These are phyloP conservation scores for Eulemur mongoz DNA, from an alignment of 2,797 vertebrate genomes.

Conservation along the genomic window DNA sequence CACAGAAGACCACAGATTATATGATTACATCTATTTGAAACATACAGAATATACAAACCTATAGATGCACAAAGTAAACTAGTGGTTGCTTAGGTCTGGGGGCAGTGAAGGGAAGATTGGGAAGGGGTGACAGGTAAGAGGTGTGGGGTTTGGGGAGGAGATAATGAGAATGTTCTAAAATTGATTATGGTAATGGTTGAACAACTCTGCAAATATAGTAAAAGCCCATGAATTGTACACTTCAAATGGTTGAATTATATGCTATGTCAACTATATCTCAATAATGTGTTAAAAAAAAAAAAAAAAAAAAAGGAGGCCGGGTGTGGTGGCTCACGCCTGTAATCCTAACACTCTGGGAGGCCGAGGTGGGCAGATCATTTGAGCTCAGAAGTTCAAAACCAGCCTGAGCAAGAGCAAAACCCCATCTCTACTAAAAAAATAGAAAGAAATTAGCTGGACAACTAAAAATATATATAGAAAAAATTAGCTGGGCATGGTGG, in stretches of 20 bases:
- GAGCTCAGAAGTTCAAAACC: no score
- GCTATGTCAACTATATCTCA: background rate
- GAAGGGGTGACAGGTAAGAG: background rate
- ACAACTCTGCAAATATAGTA: background rate
- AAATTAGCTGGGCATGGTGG: no score
- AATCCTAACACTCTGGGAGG: no score
- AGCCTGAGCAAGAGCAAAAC: no score
- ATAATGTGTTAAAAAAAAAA: background rate
- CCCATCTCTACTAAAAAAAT: no score
- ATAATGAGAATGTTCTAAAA: slow-evolving; percentile 1
- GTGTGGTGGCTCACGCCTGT: no score
- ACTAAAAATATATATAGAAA: no score
- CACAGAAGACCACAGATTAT: background rate
- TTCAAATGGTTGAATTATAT: background rate
- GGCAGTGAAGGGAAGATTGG: background rate
- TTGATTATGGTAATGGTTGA: background rate
- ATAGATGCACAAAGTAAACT: background rate
- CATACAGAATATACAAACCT: background rate
- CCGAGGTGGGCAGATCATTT: no score
- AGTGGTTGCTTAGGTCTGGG: background rate
- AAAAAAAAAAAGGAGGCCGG: background rate
- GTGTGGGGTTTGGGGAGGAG: background rate
- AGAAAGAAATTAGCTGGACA: no score
- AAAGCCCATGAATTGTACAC: background rate
- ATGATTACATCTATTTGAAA: background rate